Percentiles rank a stretch among this genome's conserved stretches.
phyloP scores from a whole-genome alignment of 2,888 invertebrate genomes.

The Nebria salina region DNA sequence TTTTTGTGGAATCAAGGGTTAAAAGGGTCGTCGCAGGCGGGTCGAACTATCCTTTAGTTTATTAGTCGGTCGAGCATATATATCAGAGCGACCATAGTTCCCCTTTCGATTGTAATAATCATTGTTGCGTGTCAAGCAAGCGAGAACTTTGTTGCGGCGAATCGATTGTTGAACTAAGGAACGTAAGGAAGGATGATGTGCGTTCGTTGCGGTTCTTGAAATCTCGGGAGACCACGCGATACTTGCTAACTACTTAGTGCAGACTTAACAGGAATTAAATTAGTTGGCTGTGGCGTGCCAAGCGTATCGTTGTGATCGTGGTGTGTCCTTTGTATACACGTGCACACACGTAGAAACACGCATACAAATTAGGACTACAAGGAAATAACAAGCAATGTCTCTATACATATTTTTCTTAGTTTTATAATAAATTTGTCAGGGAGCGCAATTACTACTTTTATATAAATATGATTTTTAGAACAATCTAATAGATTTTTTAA shows the following conservation, averaged over 20 bases:
- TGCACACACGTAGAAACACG: not conserved
- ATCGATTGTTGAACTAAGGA: conserved; percentile 20
- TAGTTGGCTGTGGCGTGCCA: conserved; percentile 34
- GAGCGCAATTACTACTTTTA: no score
- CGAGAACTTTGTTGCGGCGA: conserved; percentile 11
- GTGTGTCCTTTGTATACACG: conserved; percentile 15
- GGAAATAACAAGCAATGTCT: not conserved
- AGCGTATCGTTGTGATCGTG: conserved; percentile 7
- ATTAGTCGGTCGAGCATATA: not conserved
- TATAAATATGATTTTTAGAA: no score
- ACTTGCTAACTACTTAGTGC: conserved; percentile 46
- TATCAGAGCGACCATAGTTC: not conserved
- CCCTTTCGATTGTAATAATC: conserved; percentile 13
- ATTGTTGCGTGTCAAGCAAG: conserved; percentile 16
- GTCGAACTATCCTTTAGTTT: not conserved
- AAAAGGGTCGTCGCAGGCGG: not conserved
- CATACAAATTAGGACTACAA: not conserved
- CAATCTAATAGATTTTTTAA: no score
- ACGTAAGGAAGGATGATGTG: conserved; percentile 15
- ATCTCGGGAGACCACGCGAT: conserved; percentile 36
- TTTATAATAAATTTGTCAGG: no score
- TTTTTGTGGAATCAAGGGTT: conserved; percentile 1
- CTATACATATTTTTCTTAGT: not conserved
- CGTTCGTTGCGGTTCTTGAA: conserved; percentile 30
- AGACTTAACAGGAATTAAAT: conserved; percentile 47